Base-by-base conservation (phyloP, 2,113 vertebrate genomes). In the Agapornis roseicollis region DNA sequence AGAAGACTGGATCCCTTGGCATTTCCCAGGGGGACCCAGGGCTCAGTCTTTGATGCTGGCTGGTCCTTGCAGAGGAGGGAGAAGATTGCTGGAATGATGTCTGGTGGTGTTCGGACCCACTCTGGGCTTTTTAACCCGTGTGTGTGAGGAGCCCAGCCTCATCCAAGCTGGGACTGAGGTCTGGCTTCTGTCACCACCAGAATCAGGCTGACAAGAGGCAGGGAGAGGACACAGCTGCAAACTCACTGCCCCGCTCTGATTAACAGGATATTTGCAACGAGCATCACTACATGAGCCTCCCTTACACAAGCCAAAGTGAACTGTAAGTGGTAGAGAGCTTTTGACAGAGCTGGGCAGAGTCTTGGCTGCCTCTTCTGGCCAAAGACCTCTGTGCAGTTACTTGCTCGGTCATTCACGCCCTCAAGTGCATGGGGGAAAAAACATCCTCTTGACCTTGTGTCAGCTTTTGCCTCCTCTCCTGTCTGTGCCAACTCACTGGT, bases 381-480 rank as follows among this genome's bases (percentile, higher is more conserved):
- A 24, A 6, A 77, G 56, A 29, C 11, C 27, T 35, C 31, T 10
- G 29, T 39, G 64, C 63, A 20, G 29, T 20, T 3, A 0, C 14
- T 4, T 1, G 0, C 13, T 15, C 1, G 0, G 6, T 25, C 1
- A 1, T 27, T 72, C 27, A 1, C 41, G 8, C 22, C 22, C 22
- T 58, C 22, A 58, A 58, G 33, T 35, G 13, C 33, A 58, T 10
- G 33, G 22, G 25, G 27, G 4, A 46, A 50, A 22, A 89, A 52
- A 18, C 4, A 31, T 13, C 28, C 24, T 46, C 61, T 35, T 58
- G 56, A 35, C 22, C 24, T 55, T 9, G 6, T 15, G 6, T 16
- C 19, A 14, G 42, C 18, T 18, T 74, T 41, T 80, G 68, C 35
- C 28, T 63, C 19, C 23, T 14, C 15, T 61, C 41, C 9, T 4